Percentiles rank a stretch among this genome's conserved stretches.
phyloP scores from a whole-genome alignment of 2,797 vertebrate genomes.

The Poeciliopsis infans region DNA sequence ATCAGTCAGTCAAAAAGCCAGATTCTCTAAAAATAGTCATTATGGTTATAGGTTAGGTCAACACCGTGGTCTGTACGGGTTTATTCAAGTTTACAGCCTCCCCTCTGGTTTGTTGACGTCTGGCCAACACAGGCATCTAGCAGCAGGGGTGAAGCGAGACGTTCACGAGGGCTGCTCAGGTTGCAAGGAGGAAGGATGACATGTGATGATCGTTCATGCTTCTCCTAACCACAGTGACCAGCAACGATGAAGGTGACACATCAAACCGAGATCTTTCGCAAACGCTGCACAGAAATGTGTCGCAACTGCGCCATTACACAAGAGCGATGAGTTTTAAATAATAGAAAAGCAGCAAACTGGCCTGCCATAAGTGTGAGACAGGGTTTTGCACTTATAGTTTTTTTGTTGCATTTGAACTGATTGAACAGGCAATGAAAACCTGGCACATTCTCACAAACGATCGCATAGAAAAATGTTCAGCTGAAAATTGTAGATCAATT shows the following conservation, averaged over 20 bases:
- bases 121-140: slow-evolving; percentile 13
- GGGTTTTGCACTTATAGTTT: neutral
- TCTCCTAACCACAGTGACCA: slow-evolving; percentile 39
- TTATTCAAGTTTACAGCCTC: slow-evolving; percentile 26
- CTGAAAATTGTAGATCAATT: neutral
- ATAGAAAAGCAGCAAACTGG: neutral
- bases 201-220: slow-evolving; percentile 59
- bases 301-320: slow-evolving; percentile 21
- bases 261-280: slow-evolving; percentile 15
- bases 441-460: neutral
- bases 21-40: neutral
- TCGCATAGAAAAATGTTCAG: neutral
- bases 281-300: slow-evolving; percentile 12
- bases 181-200: slow-evolving; percentile 60
- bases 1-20: neutral
- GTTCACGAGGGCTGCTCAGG: slow-evolving; percentile 17
- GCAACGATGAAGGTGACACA: neutral
- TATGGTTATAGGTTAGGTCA: neutral
- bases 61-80: neutral
- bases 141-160: slow-evolving; percentile 55
- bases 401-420: neutral
- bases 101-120: slow-evolving; percentile 21
- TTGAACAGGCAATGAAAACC: neutral
- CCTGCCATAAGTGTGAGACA: neutral
- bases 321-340: neutral